Conservation (phyloP, 53 echinoderm and acorn worm species). For the Pentamera pediparva region DNA sequence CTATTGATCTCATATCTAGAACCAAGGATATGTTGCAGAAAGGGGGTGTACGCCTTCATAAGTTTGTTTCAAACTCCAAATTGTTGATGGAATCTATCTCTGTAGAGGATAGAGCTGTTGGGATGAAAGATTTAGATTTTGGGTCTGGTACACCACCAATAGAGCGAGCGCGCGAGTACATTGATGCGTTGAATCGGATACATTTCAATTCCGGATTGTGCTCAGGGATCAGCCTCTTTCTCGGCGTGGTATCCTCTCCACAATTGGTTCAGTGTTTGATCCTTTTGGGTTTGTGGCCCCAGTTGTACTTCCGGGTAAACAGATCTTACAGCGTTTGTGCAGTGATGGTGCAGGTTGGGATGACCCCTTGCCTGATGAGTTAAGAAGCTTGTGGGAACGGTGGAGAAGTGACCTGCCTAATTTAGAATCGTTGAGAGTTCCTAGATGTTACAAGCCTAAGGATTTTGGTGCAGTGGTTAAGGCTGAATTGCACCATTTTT, state of each 20-base stretch:
- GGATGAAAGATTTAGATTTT: neutral
- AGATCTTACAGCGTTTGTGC: slow-evolving; percentile 56
- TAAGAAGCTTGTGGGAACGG: slow-evolving; percentile 30
- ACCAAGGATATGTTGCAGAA: slow-evolving; percentile 21
- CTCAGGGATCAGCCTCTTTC: slow-evolving; percentile 14
- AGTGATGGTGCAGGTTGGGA: slow-evolving; percentile 44
- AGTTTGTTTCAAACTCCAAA: slow-evolving; percentile 45
- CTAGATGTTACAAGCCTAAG: slow-evolving; percentile 41
- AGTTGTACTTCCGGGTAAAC: slow-evolving; percentile 42
- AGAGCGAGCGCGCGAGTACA: neutral
- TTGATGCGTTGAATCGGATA: slow-evolving; percentile 27
- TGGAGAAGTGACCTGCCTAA: slow-evolving; percentile 39
- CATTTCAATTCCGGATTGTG: slow-evolving; percentile 13
- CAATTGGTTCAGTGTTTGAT: slow-evolving; percentile 59
- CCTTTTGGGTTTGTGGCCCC: slow-evolving; percentile 55
- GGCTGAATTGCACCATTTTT: slow-evolving; percentile 38
- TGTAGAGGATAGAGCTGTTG: slow-evolving; percentile 19
- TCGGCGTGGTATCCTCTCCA: slow-evolving; percentile 33
- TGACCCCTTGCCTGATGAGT: slow-evolving; percentile 41
- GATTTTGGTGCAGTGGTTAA: slow-evolving; percentile 13
- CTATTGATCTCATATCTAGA: slow-evolving; percentile 38
- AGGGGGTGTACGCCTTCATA: slow-evolving; percentile 51
- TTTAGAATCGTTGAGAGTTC: slow-evolving; percentile 6
- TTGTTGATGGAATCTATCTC: slow-evolving; percentile 41
- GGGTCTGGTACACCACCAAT: neutral